These are phyloP conservation scores for Nymphalis polychloros DNA, from an alignment of 2,888 invertebrate genomes.

Conservation along the genomic window DNA sequence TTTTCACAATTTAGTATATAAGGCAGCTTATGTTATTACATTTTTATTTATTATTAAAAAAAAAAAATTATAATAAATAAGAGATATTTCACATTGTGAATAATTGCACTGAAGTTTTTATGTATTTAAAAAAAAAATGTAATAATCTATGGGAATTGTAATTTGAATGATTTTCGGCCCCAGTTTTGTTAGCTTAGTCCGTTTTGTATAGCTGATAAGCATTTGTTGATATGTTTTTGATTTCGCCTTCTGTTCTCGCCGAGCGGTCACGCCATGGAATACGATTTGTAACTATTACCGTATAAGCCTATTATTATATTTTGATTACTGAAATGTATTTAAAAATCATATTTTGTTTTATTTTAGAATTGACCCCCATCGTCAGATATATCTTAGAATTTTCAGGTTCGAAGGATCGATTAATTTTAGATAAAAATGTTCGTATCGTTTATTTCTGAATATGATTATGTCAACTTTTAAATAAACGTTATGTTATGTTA, in stretches of 20 bases:
- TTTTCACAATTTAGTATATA: conserved; percentile 60
- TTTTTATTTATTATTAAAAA: conserved; percentile 50
- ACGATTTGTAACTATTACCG: conserved; percentile 79
- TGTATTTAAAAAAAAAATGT: conserved; percentile 60
- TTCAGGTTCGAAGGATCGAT: too few species aligned
- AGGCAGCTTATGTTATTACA: conserved; percentile 52
- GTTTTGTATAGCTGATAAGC: conserved; percentile 42
- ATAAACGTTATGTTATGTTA: too few species aligned
- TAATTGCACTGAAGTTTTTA: conserved; percentile 68
- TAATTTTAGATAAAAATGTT: too few species aligned
- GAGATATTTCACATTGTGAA: conserved; percentile 67
- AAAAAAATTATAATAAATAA: conserved; percentile 46
- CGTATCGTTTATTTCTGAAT: too few species aligned
- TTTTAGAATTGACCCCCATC: conserved; percentile 42
- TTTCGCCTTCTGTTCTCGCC: conserved; percentile 44
- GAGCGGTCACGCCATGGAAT: conserved; percentile 65
- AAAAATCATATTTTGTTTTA: conserved; percentile 60
- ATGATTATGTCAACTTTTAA: too few species aligned
- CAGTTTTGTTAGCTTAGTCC: conserved; percentile 39
- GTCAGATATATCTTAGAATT: too few species aligned
- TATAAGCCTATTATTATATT: conserved; percentile 82
- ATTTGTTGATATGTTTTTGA: conserved; percentile 42
- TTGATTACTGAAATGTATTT: conserved; percentile 82
- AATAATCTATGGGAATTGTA: conserved; percentile 65
- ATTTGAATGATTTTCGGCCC: conserved; percentile 52